These are phyloP conservation scores for Hirtodrosophila confusa DNA, from an alignment of 2,888 invertebrate genomes.

Conservation along the genomic window DNA sequence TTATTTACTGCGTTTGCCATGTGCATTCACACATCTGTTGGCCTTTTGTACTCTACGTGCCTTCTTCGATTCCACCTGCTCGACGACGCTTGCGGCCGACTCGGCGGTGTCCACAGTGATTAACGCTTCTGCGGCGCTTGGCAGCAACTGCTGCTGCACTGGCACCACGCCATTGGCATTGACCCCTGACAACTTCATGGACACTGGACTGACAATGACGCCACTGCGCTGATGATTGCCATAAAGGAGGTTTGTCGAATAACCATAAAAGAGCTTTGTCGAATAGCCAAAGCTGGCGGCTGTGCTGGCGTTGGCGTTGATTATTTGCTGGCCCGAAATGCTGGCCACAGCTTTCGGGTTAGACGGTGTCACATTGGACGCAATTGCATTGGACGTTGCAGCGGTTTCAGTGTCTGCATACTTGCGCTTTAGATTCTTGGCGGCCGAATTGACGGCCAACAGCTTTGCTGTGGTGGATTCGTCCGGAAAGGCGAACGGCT, in stretches of 20 bases:
- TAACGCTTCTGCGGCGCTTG: conserved; percentile 14
- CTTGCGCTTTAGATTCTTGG: conserved; percentile 82
- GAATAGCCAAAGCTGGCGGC: conserved; percentile 53
- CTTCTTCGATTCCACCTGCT: conserved; percentile 82
- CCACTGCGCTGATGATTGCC: conserved; percentile 76
- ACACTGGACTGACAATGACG: conserved; percentile 77
- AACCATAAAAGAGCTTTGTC: conserved; percentile 64
- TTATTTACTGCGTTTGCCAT: conserved; percentile 84
- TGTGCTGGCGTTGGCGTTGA: conserved; percentile 3
- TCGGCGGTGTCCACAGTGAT: conserved; percentile 23
- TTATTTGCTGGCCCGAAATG: conserved; percentile 7
- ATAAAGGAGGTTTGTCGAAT: conserved; percentile 75
- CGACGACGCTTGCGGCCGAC: conserved; percentile 47
- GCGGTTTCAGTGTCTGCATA: conserved; percentile 41
- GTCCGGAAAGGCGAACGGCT: conserved; percentile 81
- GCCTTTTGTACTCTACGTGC: conserved; percentile 85
- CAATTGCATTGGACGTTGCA: conserved; percentile 59
- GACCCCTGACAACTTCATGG: conserved; percentile 49
- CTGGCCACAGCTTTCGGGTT: conserved; percentile 23
- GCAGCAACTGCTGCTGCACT: conserved; percentile 13
- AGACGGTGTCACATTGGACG: conserved; percentile 61
- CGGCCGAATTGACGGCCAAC: conserved; percentile 79
- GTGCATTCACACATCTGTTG: conserved; percentile 83
- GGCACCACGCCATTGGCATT: conserved; percentile 8
- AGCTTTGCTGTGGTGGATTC: conserved; percentile 82